These are phyloP conservation scores for Nesidiocoris tenuis DNA, from an alignment of 2,888 invertebrate species.

Conservation along the genomic window DNA sequence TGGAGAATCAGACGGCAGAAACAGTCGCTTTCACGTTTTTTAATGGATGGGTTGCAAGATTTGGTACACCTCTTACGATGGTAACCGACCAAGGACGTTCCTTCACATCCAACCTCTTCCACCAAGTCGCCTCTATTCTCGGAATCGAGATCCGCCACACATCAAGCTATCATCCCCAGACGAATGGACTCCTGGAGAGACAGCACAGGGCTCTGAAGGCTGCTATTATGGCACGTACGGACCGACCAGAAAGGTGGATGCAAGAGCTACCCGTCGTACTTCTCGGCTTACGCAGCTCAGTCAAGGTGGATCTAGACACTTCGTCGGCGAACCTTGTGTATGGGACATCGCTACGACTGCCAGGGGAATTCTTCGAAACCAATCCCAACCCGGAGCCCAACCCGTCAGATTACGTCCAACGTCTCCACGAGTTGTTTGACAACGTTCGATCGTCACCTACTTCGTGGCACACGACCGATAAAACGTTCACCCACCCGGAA, in stretches of 20 bases:
- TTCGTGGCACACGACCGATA: background rate
- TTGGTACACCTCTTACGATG: conserved; percentile 15
- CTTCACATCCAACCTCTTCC: conserved; percentile 19
- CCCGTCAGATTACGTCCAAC: conserved; percentile 1
- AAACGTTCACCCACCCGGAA: conserved; percentile 3
- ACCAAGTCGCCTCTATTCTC: background rate
- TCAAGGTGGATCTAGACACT: conserved; percentile 34
- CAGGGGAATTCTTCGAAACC: conserved; percentile 50
- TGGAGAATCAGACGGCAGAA: conserved; percentile 14
- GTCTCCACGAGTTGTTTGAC: conserved; percentile 7
- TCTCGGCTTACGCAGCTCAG: conserved; percentile 11
- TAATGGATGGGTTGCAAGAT: conserved; percentile 29
- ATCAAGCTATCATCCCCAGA: conserved; percentile 17
- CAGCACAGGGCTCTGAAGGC: conserved; percentile 24
- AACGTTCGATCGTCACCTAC: background rate
- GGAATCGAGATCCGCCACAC: conserved; percentile 15
- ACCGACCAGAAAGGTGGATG: background rate
- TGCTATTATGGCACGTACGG: conserved; percentile 10
- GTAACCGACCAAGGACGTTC: conserved; percentile 28
- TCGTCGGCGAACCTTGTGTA: conserved; percentile 53
- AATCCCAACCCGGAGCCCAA: background rate
- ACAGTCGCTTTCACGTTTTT: conserved; percentile 15
- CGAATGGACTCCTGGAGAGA: conserved; percentile 25
- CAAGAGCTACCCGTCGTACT: conserved; percentile 20
- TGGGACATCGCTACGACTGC: conserved; percentile 52